Conservation (phyloP, 2,797 vertebrate species). For the Acrossocheilus wenchowensis region DNA sequence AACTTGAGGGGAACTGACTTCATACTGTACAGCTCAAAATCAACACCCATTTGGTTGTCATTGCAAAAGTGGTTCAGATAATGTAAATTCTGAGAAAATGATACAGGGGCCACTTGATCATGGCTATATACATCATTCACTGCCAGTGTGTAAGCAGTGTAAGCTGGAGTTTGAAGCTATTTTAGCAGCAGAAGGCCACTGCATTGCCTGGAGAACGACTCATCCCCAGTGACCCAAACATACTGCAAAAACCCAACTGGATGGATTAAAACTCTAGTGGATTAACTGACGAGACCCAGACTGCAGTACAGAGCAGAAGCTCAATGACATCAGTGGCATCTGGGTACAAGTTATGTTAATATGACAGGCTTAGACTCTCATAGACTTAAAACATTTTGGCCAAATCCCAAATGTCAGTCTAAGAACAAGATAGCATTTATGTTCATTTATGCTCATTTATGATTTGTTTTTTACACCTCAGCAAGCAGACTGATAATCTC, state of each 20-base stretch:
- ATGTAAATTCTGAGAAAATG: neutral
- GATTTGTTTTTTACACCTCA: neutral
- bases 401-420: neutral
- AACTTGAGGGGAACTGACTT: neutral
- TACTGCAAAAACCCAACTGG: neutral
- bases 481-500: neutral
- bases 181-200: neutral
- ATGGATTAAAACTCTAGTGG: neutral
- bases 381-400: neutral
- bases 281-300: neutral
- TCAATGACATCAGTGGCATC: neutral
- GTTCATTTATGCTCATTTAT: too few species aligned
- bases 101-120: neutral
- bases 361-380: neutral
- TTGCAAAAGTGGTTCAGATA: neutral
- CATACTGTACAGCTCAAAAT: neutral
- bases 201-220: slow-evolving; percentile 41
- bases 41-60: neutral
- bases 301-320: neutral
- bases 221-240: neutral
- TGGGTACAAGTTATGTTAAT: neutral
- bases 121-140: neutral
- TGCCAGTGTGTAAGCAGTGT: neutral
- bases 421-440: too few species aligned
- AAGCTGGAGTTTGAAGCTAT: neutral